phyloP scores from a whole-genome alignment of 2,797 vertebrate species.

The Trichosurus vulpecula region DNA sequence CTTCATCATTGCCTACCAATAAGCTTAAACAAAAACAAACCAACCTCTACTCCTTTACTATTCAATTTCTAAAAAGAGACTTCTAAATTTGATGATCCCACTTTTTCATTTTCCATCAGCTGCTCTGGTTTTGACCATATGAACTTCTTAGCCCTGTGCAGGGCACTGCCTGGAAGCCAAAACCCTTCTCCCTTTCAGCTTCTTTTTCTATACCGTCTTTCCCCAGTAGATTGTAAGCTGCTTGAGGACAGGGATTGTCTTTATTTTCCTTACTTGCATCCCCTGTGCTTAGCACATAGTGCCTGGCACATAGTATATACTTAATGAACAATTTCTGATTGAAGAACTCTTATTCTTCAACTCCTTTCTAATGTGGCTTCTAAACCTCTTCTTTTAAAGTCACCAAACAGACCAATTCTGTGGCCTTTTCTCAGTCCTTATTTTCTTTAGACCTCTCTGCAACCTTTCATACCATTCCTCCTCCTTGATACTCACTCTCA shows the following conservation, averaged over 20 bases:
- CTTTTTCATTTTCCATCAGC: neutral
- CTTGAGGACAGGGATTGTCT: neutral
- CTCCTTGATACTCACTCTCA: neutral
- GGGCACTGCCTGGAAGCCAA: neutral
- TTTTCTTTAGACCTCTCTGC: neutral
- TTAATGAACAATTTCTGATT: neutral
- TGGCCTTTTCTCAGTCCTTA: neutral
- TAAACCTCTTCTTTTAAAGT: neutral
- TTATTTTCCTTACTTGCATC: neutral
- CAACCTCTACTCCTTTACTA: neutral
- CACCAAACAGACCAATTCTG: neutral
- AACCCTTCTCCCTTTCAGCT: neutral
- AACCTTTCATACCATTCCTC: neutral
- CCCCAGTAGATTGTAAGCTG: neutral
- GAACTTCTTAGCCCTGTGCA: neutral
- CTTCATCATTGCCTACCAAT: neutral
- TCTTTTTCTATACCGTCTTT: neutral
- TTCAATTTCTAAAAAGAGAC: neutral
- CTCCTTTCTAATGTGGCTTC: neutral
- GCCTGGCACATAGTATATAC: neutral
- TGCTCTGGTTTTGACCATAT: neutral
- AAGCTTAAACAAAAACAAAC: neutral
- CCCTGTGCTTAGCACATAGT: neutral
- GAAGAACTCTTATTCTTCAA: neutral
- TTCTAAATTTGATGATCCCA: neutral